Conservation (phyloP, 2,113 vertebrate genomes). For the Lates calcarifer region DNA sequence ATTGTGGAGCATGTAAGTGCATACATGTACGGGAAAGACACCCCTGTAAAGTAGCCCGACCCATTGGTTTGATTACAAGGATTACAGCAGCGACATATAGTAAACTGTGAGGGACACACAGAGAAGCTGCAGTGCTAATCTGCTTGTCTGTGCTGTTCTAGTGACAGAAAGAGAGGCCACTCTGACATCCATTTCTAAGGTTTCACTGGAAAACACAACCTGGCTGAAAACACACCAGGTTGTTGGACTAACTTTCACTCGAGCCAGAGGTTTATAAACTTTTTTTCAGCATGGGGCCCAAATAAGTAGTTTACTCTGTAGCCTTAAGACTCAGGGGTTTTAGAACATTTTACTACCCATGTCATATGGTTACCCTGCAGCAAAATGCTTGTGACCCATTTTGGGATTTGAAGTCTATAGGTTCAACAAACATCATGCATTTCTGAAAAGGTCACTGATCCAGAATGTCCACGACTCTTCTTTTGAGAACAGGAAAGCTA, state of each 20-base stretch:
- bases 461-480: conserved; percentile 26
- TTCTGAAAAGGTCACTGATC: conserved; percentile 53
- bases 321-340: conserved; percentile 55
- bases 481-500: conserved; percentile 8
- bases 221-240: conserved; percentile 50
- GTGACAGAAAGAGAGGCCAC: conserved; percentile 56
- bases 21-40: conserved; percentile 40
- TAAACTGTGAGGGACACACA: conserved; percentile 63
- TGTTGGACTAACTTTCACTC: conserved; percentile 47
- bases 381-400: conserved; percentile 45
- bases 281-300: conserved; percentile 55
- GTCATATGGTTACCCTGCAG: conserved; percentile 66
- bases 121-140: conserved; percentile 69
- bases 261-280: conserved; percentile 38
- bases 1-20: conserved; percentile 27
- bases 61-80: conserved; percentile 57
- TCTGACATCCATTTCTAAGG: conserved; percentile 64
- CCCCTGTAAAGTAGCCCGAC: conserved; percentile 41
- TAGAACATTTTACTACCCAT: conserved; percentile 69
- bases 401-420: conserved; percentile 50
- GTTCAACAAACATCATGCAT: conserved; percentile 49
- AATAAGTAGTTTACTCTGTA: conserved; percentile 67
- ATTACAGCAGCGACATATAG: conserved; percentile 64
- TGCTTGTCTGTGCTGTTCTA: conserved; percentile 71
- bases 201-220: conserved; percentile 71